Conservation (phyloP, 2,797 vertebrate species). For the Silurus lanzhouensis region DNA sequence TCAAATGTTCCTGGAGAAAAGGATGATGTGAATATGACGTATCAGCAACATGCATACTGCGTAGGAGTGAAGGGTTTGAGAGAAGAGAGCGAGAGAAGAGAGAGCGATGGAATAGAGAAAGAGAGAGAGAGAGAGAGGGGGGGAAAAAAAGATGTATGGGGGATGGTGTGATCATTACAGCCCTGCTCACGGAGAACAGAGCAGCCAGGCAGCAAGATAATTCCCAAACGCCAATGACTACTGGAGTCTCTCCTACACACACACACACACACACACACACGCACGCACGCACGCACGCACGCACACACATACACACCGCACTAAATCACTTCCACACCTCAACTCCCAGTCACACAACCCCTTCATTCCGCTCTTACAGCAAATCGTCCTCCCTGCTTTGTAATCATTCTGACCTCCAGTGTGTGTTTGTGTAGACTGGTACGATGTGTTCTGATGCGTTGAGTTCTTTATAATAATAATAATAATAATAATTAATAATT, state of each 20-base stretch:
- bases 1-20: too few relatives aligned
- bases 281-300: slow-evolving; percentile 13
- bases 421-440: background rate
- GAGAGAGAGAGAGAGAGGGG: background rate
- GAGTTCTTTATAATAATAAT: background rate
- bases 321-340: slow-evolving; percentile 12
- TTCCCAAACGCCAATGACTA: slow-evolving; percentile 40
- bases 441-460: background rate
- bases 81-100: background rate
- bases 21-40: background rate
- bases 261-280: slow-evolving; percentile 9
- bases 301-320: slow-evolving; percentile 17
- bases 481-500: too few relatives aligned
- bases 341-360: slow-evolving; percentile 24
- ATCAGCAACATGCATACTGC: background rate
- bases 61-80: background rate
- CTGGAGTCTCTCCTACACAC: slow-evolving; percentile 16
- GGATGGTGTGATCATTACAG: slow-evolving; percentile 36
- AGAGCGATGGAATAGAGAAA: background rate
- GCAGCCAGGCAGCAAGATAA: slow-evolving; percentile 41
- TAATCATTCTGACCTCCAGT: slow-evolving; percentile 2
- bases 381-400: slow-evolving; percentile 1
- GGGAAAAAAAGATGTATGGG: background rate
- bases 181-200: slow-evolving; percentile 40
- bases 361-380: background rate